These are phyloP conservation scores for Aplidium turbinatum DNA, from an alignment of 23 tunicate genomes.

Conservation along the genomic window DNA sequence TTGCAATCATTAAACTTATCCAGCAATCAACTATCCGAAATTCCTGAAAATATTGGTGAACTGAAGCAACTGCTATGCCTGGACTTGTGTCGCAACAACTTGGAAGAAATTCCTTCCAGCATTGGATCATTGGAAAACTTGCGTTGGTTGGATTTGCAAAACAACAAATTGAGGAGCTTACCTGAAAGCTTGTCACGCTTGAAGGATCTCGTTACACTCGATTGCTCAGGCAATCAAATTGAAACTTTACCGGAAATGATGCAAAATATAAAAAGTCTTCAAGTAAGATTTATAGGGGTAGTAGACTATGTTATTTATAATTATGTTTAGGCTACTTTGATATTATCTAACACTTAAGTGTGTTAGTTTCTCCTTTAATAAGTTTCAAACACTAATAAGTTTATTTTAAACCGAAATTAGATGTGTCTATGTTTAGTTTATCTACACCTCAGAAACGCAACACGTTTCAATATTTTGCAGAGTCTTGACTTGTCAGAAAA, in stretches of 20 bases:
- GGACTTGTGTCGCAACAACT: constrained; percentile 58
- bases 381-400: too few relatives aligned
- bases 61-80: constrained; percentile 45
- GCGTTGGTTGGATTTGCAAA: constrained; percentile 69
- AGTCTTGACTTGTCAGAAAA: constrained; percentile 79
- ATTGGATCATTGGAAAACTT: constrained; percentile 52
- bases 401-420: too few relatives aligned
- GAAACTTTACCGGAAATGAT: constrained; percentile 50
- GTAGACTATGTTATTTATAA: too few relatives aligned
- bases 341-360: too few relatives aligned
- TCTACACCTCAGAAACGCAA: too few relatives aligned
- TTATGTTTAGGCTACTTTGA: too few relatives aligned
- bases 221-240: constrained; percentile 77
- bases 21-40: constrained; percentile 41
- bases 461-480: constrained; percentile 38
- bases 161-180: constrained; percentile 48
- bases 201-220: constrained; percentile 57
- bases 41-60: constrained; percentile 59
- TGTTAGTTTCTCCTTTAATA: too few relatives aligned
- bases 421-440: too few relatives aligned
- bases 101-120: constrained; percentile 52
- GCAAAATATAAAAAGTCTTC: constrained; percentile 51
- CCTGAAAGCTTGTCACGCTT: constrained; percentile 60
- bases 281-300: too few relatives aligned
- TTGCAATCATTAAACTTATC: constrained; percentile 59